Conservation (phyloP, 1,140 invertebrate genomes). For the Thaumetopoea pityocampa region DNA sequence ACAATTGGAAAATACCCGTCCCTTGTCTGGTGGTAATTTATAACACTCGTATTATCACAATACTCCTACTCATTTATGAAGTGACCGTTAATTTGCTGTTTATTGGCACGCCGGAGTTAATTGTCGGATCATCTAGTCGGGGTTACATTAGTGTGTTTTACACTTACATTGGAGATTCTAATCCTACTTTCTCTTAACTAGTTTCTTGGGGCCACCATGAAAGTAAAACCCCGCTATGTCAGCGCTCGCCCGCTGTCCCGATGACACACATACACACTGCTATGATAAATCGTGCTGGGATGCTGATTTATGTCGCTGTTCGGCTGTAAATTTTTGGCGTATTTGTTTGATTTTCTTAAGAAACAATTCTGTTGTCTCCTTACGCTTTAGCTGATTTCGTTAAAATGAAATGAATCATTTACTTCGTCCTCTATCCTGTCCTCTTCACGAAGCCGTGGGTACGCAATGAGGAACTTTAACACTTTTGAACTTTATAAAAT, state of each 20-base stretch:
- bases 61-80: no score
- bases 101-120: not conserved
- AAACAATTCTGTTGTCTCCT: no score
- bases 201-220: constrained; percentile 67
- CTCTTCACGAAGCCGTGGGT: no score
- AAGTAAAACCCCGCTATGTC: constrained; percentile 72
- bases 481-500: no score
- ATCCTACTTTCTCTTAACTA: constrained; percentile 73
- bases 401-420: no score
- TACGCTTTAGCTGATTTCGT: no score
- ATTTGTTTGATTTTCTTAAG: no score
- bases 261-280: constrained; percentile 69
- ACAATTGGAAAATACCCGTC: no score
- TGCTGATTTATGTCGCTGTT: constrained; percentile 19
- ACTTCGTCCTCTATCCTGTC: no score
- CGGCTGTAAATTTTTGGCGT: constrained; percentile 5
- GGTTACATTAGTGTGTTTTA: constrained; percentile 63
- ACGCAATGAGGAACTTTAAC: no score
- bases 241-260: constrained; percentile 61
- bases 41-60: no score
- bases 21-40: no score
- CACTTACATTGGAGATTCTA: constrained; percentile 55
- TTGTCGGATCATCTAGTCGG: constrained; percentile 11
- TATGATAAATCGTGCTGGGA: constrained; percentile 55
- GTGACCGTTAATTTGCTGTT: constrained; percentile 3